Base-by-base conservation (phyloP, 2,797 vertebrate genomes). In the Tokudaia muenninki region DNA sequence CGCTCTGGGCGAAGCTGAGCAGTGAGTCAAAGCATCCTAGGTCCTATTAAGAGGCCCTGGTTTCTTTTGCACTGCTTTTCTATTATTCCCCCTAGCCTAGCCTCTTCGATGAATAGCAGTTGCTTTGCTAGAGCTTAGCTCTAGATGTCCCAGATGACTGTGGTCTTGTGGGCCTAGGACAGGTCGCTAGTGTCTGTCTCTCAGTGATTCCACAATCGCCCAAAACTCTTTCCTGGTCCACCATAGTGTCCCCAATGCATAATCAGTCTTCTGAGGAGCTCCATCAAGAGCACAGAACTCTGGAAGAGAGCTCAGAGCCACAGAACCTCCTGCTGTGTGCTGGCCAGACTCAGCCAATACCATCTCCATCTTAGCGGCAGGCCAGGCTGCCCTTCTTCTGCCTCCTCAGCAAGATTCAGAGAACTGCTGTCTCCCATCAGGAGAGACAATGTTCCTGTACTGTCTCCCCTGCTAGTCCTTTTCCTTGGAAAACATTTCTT, bases 351-450 rank as follows among this genome's bases (percentile, higher is more conserved):
- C 22, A 3, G 65, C 47, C 65, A 55, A 37, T 4, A 17, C 34
- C 0, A 0, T 4, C 67, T 41, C 44, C 47, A 4, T 8, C n/a
- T 9, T 34, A 24, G 80, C 1, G 1, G 3, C 65, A 0, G 31
- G 41, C 65, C 75, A 6, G 3, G 12, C 17, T 74, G 29, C 19
- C 37, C 44, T 4, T 14, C 57, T 34, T 2, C 10, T 19, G 22
- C 87, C 26, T 44, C 80, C 44, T 19, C n/a, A 6, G 41, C 44
- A 78, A 63, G 10, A 50, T 29, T 21, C 72, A 75, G 37, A 29
- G 9, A 24, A 0, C 34, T 13, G 22, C 50, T 29, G 24, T 17
- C 80, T 47, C 17, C 80, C 67, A 0, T n/a, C 65, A 16, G 31
- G 8, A 7, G 37, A 41, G 44, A 61, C 44, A 41, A 0, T 12